Base-by-base conservation (phyloP, 2,888 invertebrate species). In the Troides helena region DNA sequence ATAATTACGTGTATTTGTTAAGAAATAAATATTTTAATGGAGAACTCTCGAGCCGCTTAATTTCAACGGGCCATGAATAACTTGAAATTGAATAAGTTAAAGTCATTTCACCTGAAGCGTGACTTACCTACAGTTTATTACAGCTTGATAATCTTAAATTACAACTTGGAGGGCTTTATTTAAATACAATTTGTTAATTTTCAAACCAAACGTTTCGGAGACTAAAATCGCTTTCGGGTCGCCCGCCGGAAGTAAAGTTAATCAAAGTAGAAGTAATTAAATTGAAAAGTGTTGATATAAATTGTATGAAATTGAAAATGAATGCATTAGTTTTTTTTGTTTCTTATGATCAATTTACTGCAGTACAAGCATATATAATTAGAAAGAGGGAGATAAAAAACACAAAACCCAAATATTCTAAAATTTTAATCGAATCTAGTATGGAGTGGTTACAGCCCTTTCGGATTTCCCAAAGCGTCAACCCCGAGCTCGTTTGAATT, bases 1-100 rank as follows among this genome's bases (percentile, higher is more conserved):
- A 60, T 53, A 53, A 39, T 60, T 39, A 30, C 36, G 46, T 25
- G 18, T 63, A 68, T 58, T 62, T 65, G 62, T 65, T 69, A 50
- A 57, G 53, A 66, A 69, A 70, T 70, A 62, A 70, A 62, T 64
- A 64, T 64, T 61, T 46, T 61, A 67, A 70, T 67, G 36, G 67
- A 63, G 64, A 63, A 60, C 67, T 56, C 57, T 43, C 53, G 64
- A 53, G 64, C 53, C 53, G 62, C 53, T 70, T 70, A 74, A 74
- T 74, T 74, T 72, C 73, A 72, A 72, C 71, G 71, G 69, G 71
- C 74, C 73, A 73, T 76, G 81, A 80, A 82, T 84, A 70, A 75
- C 77, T 75, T 72, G 73, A 82, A 85, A 86, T 86, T 83, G 82
- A 85, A 85, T 85, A 85, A 87, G 82, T 87, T 86, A 74, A 59